Base-by-base conservation (phyloP, 2,888 invertebrate genomes). In the Aethes cnicana region DNA sequence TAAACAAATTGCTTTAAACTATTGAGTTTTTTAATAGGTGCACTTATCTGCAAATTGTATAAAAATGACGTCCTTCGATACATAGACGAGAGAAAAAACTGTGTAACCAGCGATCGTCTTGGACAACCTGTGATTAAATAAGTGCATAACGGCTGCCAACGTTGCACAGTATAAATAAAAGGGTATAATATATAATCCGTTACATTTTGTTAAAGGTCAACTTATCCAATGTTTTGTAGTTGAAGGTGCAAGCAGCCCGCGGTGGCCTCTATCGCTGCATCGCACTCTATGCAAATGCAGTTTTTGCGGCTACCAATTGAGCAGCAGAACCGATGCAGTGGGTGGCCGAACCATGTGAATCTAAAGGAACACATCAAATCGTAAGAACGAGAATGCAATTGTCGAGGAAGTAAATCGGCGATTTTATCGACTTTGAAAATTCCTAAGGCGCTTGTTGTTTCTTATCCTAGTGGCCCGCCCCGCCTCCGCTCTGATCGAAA, bases 231-330 rank as follows among this genome's bases (percentile, higher is more conserved):
- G 8, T 16, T 73, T 76, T 61, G 58, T 68, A 64, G 56, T 56
- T 69, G 57, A 25, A 23, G 48, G 61, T 54, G 59, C 49, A 35
- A 55, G 59, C 57, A 64, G 58, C 66, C 61, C 75, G 66, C 74
- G 75, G 79, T 72, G 77, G 78, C 71, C 81, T 69, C 74, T 87
- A 87, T 87, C 87, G 69, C 70, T 61, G 66, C 77, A 88, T 87
- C 88, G 77, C 72, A 70, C 72, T 67, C 82, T 83, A 89, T 89
- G 89, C 87, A 88, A 89, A 89, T 89, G 81, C 79, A 83, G 81
- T 89, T 89, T 89, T 89, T 88, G 85, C 78, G 78, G 77, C 74
- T 73, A 81, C 82, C 86, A 81, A 88, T 87, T 85, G 82, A 80
- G 67, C 67, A 77, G 75, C 68, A 69, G 69, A 72, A 66, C 75